Evolutionary conservation across 1,140 invertebrate species (phyloP), one percentile per base, ranked within the genome.

Genomic region (Physella acuta): DNA sequence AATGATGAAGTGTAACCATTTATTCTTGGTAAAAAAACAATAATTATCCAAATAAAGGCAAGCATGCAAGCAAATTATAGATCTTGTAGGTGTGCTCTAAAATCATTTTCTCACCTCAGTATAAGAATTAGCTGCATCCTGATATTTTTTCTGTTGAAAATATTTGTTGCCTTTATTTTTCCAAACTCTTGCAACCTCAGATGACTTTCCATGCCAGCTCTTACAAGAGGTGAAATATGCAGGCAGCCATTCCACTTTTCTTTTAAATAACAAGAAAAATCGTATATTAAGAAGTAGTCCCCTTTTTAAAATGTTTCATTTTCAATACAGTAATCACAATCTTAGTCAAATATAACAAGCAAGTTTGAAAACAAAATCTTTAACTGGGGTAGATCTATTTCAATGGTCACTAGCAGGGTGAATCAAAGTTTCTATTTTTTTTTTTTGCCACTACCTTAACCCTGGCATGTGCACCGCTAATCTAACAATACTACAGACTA

Each of bases 91-190:
- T 8, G 20, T 8, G 51, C 8, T 20, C 20, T 20, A 44, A 11
- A 44, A 11, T 44, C 8, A 24, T 16, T 55, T 55, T 16, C 11
- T 55, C 31, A 68, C 66, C 66, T 68, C 36, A 34, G 66, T 68
- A n/a, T 68, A 68, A 30, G 66, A 53, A 59, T 30, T 30, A 16
- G 60, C 26, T 44, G 66, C 66, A 44, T 28, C 36, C 24, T 5
- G 20, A n/a, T 59, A 68, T n/a, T 60, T 59, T 39, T 34, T 68
- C 34, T 49, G 66, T 51, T 68, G 66, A 34, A 68, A 68, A 4
- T 34, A 36, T 33, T 60, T 68, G 24, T 68, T 68, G 1, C 66
- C 66, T 31, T 68, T 68, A 26, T 44, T 60, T 28, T 33, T 59
- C 66, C 66, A 68, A 1, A 68, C 53, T 49, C 31, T 5, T 26